phyloP scores from a whole-genome alignment of 2,888 invertebrate genomes.

The Acrocera orbiculus region DNA sequence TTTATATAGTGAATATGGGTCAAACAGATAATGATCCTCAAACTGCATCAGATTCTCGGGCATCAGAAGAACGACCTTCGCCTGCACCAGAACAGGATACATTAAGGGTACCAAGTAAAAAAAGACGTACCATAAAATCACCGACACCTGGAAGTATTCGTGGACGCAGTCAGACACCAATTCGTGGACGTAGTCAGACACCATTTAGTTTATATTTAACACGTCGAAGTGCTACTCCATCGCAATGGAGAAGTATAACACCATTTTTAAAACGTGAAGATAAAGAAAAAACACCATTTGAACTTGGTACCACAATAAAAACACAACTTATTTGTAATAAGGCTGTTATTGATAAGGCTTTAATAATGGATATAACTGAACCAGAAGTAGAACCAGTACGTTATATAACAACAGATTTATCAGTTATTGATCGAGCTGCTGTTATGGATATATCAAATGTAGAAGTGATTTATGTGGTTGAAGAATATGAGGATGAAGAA shows the following conservation, averaged over 20 bases:
- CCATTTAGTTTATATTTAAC: constrained; percentile 26
- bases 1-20: constrained; percentile 19
- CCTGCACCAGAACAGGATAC: constrained; percentile 22
- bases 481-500: constrained; percentile 29
- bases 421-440: constrained; percentile 31
- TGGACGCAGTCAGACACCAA: constrained; percentile 29
- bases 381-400: constrained; percentile 24
- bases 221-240: constrained; percentile 29
- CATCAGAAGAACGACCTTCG: constrained; percentile 18
- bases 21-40: constrained; percentile 28
- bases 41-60: constrained; percentile 22
- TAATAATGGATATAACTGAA: constrained; percentile 31
- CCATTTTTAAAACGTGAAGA: constrained; percentile 30
- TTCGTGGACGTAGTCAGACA: constrained; percentile 30
- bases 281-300: constrained; percentile 31
- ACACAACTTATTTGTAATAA: constrained; percentile 27
- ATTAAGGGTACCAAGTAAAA: constrained; percentile 25
- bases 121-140: constrained; percentile 27
- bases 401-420: constrained; percentile 31
- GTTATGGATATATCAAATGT: constrained; percentile 33
- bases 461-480: constrained; percentile 31
- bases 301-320: constrained; percentile 27
- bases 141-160: constrained; percentile 28
- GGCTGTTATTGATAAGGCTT: constrained; percentile 30
- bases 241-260: constrained; percentile 31